Evolutionary conservation across 2,888 invertebrate genomes (phyloP), one percentile per base, ranked within the genome.

Genomic region (Megamerina dolium): DNA sequence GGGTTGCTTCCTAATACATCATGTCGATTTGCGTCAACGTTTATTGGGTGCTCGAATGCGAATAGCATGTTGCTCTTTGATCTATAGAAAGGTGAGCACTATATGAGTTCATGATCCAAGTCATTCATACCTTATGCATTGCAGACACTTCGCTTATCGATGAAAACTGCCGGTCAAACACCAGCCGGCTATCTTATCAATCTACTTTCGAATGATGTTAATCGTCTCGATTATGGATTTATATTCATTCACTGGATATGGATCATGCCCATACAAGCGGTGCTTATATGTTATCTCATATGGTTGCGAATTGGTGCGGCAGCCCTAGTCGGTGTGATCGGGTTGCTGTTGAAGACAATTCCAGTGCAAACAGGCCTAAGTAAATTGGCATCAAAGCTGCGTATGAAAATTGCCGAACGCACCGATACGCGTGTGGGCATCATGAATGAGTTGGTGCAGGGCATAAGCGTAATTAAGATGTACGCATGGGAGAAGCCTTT

Each of bases 381-480:
- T 46, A 67, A 64, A 40, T 45, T 72, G 19, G 61, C 69, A 2
- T 70, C 73, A 2, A 61, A 60, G 34, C 52, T 73, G 8, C 80
- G 96, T 50, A 78, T 81, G 65, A 81, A 81, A 60, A 90, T 90
- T 1, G 94, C 95, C 0, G 73, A 77, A 49, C 78, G 85, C 64
- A 94, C 94, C 0, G 96, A 96, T 70, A 85, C 86, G 57, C 77
- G 96, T 50, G 87, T 96, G 31, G 80, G 90, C 40, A 77, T 94
- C 37, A 96, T 96, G 92, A 91, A 87, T 64, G 96, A 97, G 77
- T 84, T 96, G 55, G 85, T 96, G 50, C 80, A 81, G 45, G 95
- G 93, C 36, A 92, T 97, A 73, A 85, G 92, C 76, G 90, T 94
- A 3, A 89, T 95, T 52, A 95, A 95, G 76, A 94, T 95, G 92